Conservation (phyloP, 1,140 invertebrate species). For the Parasteatoda tepidariorum region DNA sequence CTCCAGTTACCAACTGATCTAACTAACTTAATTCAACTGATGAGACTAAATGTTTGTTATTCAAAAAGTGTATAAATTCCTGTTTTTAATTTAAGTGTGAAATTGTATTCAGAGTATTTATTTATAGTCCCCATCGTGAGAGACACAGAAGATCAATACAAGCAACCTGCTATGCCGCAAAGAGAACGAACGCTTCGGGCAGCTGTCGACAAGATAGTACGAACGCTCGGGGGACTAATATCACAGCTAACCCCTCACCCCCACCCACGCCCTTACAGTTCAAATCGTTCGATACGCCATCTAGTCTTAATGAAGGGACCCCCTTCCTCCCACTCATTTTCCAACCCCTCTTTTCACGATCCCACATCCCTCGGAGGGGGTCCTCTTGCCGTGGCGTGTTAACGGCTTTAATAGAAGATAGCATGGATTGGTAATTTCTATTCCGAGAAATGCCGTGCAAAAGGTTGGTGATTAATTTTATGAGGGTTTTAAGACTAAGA, state of each 20-base stretch:
- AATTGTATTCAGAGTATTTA: slow-evolving; percentile 23
- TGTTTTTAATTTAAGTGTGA: too few relatives aligned
- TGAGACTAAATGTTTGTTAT: too few relatives aligned
- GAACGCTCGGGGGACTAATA: slow-evolving; percentile 52
- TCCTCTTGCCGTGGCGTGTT: slow-evolving; percentile 22
- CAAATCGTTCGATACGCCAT: slow-evolving; percentile 57
- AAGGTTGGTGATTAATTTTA: slow-evolving; percentile 46
- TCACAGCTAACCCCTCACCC: slow-evolving; percentile 15
- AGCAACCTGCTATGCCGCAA: slow-evolving; percentile 43
- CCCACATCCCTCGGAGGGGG: slow-evolving; percentile 14
- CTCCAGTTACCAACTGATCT: too few relatives aligned
- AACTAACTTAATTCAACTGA: too few relatives aligned
- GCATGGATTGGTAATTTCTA: slow-evolving; percentile 51
- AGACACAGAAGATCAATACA: slow-evolving; percentile 38
- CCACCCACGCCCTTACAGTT: slow-evolving; percentile 9
- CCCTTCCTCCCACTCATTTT: background rate
- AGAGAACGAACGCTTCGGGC: slow-evolving; percentile 31
- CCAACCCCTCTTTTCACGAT: slow-evolving; percentile 18
- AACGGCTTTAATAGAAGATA: slow-evolving; percentile 56
- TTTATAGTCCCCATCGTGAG: slow-evolving; percentile 21
- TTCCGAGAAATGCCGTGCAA: background rate
- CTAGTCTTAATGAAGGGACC: slow-evolving; percentile 53
- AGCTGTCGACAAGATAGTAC: slow-evolving; percentile 48
- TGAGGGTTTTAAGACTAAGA: slow-evolving; percentile 35
- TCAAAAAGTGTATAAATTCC: too few relatives aligned